Evolutionary conservation across 92 coral and sea anemone genomes (phyloP).

Genomic region (Epizoanthus ramosus): DNA sequence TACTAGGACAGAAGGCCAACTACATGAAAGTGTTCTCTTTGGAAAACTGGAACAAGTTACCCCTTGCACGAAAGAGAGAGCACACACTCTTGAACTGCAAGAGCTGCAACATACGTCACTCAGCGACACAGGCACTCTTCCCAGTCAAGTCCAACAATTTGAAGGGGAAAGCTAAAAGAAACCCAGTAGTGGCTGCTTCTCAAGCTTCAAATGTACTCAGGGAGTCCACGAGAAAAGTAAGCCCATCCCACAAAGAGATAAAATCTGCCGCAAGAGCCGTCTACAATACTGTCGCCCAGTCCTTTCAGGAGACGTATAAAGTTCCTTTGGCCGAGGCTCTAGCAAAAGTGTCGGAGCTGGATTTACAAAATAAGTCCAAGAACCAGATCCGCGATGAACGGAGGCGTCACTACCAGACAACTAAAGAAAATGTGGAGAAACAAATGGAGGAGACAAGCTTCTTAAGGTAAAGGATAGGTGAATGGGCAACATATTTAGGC

Average conservation of each 20-base stretch:
- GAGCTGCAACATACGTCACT: constrained; percentile 20
- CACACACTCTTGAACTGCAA: constrained; percentile 24
- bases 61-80: constrained; percentile 27
- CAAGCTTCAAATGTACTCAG: constrained; percentile 18
- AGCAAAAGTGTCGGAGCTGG: constrained; percentile 41
- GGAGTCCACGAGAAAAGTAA: constrained; percentile 10
- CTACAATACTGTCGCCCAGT: constrained; percentile 31
- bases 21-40: constrained; percentile 26
- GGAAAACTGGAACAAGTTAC: constrained; percentile 19
- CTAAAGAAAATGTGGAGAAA: constrained; percentile 39
- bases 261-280: constrained; percentile 20
- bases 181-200: constrained; percentile 42
- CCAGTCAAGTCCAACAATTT: constrained; percentile 19
- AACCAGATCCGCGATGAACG: constrained; percentile 10
- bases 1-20: constrained; percentile 3
- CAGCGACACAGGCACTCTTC: constrained; percentile 24
- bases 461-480: constrained; percentile 24
- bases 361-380: constrained; percentile 37
- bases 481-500: no score
- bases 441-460: constrained; percentile 45
- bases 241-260: constrained; percentile 19
- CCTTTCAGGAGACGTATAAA: constrained; percentile 36
- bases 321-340: constrained; percentile 43
- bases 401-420: constrained; percentile 32
- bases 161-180: constrained; percentile 25